Evolutionary conservation across 2,888 invertebrate genomes (phyloP).

Genomic region (Thera britannica): DNA sequence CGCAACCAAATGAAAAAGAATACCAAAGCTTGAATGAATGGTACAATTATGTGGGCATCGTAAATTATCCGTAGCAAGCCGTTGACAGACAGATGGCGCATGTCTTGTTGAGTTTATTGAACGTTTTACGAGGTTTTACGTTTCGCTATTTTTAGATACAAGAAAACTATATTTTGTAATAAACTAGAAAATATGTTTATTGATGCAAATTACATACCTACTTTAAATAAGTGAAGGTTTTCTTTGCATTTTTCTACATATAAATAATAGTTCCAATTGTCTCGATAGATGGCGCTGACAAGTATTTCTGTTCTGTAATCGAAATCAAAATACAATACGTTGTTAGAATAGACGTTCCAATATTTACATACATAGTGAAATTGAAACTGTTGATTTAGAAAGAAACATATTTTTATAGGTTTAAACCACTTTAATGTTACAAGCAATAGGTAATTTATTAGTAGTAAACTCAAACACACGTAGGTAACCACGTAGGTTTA

Average conservation of each 20-base stretch:
- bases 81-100: conserved; percentile 67
- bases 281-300: not conserved
- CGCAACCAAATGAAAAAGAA: conserved; percentile 51
- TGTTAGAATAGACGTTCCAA: no score
- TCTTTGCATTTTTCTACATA: no score
- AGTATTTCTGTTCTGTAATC: not conserved
- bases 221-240: no score
- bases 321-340: not conserved
- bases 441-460: no score
- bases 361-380: no score
- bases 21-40: conserved; percentile 25
- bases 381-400: no score
- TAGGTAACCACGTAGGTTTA: no score
- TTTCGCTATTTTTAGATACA: conserved; percentile 67
- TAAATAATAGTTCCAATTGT: not conserved
- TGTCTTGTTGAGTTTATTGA: conserved; percentile 80
- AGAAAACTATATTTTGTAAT: not conserved
- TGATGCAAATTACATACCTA: no score
- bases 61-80: conserved; percentile 35
- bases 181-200: no score
- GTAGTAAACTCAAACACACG: no score
- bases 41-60: conserved; percentile 22
- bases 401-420: no score
- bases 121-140: conserved; percentile 54
- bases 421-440: no score